Percentiles rank a stretch among this genome's conserved stretches.
These are phyloP conservation scores for Ganaspis brasiliensis DNA, from an alignment of 2,888 invertebrate genomes.

Conservation along the genomic window DNA sequence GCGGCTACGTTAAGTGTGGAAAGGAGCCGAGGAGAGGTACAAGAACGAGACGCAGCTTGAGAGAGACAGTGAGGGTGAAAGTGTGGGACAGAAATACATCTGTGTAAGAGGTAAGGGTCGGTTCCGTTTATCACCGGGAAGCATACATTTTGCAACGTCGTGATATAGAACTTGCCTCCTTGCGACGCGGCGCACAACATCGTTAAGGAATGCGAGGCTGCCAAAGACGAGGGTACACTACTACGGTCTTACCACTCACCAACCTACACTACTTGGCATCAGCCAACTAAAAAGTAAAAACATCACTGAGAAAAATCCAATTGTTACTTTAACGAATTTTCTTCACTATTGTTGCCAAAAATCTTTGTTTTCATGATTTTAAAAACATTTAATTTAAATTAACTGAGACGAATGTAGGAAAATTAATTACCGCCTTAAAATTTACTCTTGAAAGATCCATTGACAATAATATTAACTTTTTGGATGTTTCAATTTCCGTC, in stretches of 20 bases:
- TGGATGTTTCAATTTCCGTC: too few relatives aligned
- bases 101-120: conserved; percentile 57
- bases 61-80: conserved; percentile 26
- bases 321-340: too few relatives aligned
- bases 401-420: too few relatives aligned
- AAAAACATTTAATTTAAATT: too few relatives aligned
- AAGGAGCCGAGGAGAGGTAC: conserved; percentile 49
- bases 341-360: too few relatives aligned
- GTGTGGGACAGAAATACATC: not conserved
- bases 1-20: conserved; percentile 47
- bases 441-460: too few relatives aligned
- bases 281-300: not conserved
- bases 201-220: conserved; percentile 71
- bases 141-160: conserved; percentile 75
- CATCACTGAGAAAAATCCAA: too few relatives aligned
- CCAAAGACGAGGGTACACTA: conserved; percentile 45
- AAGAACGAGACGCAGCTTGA: conserved; percentile 39
- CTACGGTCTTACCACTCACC: conserved; percentile 1
- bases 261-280: not conserved
- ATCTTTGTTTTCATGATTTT: too few relatives aligned
- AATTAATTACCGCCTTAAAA: too few relatives aligned
- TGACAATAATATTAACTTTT: too few relatives aligned
- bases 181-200: conserved; percentile 66
- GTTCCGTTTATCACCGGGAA: conserved; percentile 74
- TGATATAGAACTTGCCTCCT: conserved; percentile 67